Evolutionary conservation across 2,888 invertebrate species (phyloP), one percentile per base, ranked within the genome.

Genomic region (Dolomedes plantarius): DNA sequence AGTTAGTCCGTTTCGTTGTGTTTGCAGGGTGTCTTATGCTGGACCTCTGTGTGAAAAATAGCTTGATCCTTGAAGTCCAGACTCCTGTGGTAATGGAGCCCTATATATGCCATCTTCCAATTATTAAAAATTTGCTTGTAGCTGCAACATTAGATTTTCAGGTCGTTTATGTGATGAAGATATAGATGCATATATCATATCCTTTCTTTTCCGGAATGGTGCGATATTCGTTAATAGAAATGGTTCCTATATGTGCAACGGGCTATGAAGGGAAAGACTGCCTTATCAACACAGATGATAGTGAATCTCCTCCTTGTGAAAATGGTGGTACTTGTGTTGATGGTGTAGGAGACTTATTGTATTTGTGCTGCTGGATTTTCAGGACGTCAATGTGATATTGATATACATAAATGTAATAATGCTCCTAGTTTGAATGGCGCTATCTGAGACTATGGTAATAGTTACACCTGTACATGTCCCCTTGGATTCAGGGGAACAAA

Each of bases 261-360:
- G 98, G 98, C 0, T 98, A 97, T 90, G 96, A 97, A 91, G 98
- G 98, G 0, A 94, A 95, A 76, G 97, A 97, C 90, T 98, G 98
- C 90, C 95, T 96, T 16, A 95, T 96, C 89, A 97, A 98, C 90
- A 97, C 96, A 0, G 97, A 98, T 90, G 98, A 98, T 90, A 98
- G 98, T 90, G 97, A 97, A 81, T 94, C 94, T 16, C 95, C 94
- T 91, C 97, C 97, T 0, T 97, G 97, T 90, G 96, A 96, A 91
- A 98, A 98, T 90, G 98, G 98, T 1, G 97, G 97, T 0, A 96
- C 97, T 0, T 98, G 98, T 90, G 91, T 96, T 89, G 98, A 98
- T 91, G 96, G 95, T 23, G 95, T 97, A 88, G 97, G 97, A 0
- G 96, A 96, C 90, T 97, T 97, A 95, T 87, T 97, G 97, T 91